Evolutionary conservation across 2,797 vertebrate species (phyloP), one percentile per base, ranked within the genome.

Genomic region (Esox masquinongy): DNA sequence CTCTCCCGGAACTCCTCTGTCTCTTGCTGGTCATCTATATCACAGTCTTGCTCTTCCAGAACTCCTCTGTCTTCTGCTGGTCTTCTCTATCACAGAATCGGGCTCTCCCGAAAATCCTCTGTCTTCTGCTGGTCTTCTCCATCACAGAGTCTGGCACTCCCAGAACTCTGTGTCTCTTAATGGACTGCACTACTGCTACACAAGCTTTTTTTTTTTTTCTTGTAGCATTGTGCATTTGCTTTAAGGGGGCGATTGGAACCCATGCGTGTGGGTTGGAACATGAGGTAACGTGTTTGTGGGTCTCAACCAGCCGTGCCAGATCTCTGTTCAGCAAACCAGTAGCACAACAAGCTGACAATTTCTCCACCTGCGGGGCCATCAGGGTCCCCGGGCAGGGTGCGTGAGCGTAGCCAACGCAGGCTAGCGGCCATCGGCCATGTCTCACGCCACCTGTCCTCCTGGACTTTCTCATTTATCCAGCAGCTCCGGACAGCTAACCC

Each of bases 391-490:
- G 39, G 39, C 56, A 59, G 7, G 56, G 63, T 47, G 43, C 73
- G 75, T 70, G 74, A 74, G 39, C 61, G 56, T 71, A 75, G 75
- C 70, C 75, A 8, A 63, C 53, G 56, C 24, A n/a, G 70, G 24
- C 74, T 68, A 70, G 68, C 39, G 50, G 66, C 75, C 66, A 79
- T 72, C 31, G 50, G 68, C 74, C 66, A 80, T 70, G 68, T 79
- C 80, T 76, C 59, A 61, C 73, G 82, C 64, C 83, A 78, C 76
- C 76, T 76, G 68, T 79, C 80, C 73, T 49, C 31, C 31, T 74
- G 80, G 68, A 61, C 59, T 82, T 79, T 70, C n/a, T 26, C 9
- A 31, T 86, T 75, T 84, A 79, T 82, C 68, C 31, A 71, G 67
- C 69, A 1, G 26, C 71, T 59, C 72, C 80, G 69, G 26, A n/a